A percentile compares a stretch with the other conserved stretches of the same genome.
Evolutionary conservation across 2,888 invertebrate species (phyloP).

Genomic region (Itoplectis maculator): DNA sequence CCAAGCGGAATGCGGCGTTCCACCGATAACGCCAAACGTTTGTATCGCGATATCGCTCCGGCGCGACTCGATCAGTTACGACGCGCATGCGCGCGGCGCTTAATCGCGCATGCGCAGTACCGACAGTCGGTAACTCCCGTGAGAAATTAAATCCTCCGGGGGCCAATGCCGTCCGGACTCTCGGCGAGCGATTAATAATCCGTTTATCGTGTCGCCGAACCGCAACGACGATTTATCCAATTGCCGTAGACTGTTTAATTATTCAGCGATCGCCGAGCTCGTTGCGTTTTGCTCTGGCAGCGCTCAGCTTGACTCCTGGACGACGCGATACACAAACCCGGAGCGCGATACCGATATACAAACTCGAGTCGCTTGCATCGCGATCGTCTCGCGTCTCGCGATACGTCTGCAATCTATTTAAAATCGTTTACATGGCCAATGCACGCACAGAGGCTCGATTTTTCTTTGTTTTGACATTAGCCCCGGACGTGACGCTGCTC

Average conservation of each 20-base stretch:
- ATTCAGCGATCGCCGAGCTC: slow-evolving; percentile 47
- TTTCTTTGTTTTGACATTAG: neutral
- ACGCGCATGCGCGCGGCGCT: slow-evolving; percentile 36
- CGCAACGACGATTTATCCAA: slow-evolving; percentile 65
- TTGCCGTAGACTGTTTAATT: slow-evolving; percentile 67
- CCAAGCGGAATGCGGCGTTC: neutral
- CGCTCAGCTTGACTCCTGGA: slow-evolving; percentile 18
- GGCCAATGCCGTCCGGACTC: slow-evolving; percentile 37
- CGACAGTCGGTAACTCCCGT: slow-evolving; percentile 32
- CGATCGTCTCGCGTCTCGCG: slow-evolving; percentile 6
- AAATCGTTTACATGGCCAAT: neutral
- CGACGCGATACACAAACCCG: neutral
- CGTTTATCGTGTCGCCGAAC: slow-evolving; percentile 64
- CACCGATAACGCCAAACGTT: slow-evolving; percentile 14
- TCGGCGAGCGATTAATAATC: slow-evolving; percentile 64
- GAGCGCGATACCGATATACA: neutral
- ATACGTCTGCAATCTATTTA: neutral
- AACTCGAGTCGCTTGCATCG: no score
- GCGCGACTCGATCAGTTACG: slow-evolving; percentile 63
- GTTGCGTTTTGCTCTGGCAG: slow-evolving; percentile 18
- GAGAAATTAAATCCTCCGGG: slow-evolving; percentile 66
- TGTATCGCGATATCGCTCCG: slow-evolving; percentile 36
- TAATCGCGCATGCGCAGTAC: slow-evolving; percentile 43
- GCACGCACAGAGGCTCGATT: neutral
- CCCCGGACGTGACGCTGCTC: neutral